These are phyloP conservation scores for Drosophila ficusphila DNA, from an alignment of 1,140 invertebrate species.

Conservation along the genomic window DNA sequence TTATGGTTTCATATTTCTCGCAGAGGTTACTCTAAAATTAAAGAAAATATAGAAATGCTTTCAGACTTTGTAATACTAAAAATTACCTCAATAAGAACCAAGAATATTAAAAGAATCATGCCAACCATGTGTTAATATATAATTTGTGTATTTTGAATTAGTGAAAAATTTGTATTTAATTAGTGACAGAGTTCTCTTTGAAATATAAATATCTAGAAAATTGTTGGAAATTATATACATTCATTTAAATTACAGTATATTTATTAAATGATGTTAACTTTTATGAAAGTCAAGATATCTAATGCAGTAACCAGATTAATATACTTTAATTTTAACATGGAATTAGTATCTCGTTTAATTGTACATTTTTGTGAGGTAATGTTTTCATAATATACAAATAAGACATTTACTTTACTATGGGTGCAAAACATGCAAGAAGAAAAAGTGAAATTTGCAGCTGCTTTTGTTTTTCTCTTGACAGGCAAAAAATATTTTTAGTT, in stretches of 20 bases:
- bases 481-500: constrained; percentile 50
- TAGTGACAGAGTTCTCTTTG: not conserved
- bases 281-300: too few species aligned
- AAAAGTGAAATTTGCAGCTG: constrained; percentile 24
- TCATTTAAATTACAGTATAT: too few species aligned
- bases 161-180: not conserved
- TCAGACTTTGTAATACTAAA: too few species aligned
- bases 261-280: too few species aligned
- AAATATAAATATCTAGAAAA: too few species aligned
- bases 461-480: constrained; percentile 9
- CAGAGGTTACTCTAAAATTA: too few species aligned
- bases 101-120: not conserved
- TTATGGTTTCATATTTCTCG: not conserved
- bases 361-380: too few species aligned
- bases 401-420: not conserved
- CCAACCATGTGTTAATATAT: not conserved
- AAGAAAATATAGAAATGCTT: too few species aligned
- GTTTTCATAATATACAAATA: constrained; percentile 40
- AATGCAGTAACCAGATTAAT: too few species aligned
- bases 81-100: not conserved
- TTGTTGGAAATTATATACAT: too few species aligned
- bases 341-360: too few species aligned
- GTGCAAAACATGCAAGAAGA: constrained; percentile 6
- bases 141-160: not conserved
- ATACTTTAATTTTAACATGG: too few species aligned